Conservation (phyloP, 2,113 vertebrate genomes). For the Gymnorhina tibicen region DNA sequence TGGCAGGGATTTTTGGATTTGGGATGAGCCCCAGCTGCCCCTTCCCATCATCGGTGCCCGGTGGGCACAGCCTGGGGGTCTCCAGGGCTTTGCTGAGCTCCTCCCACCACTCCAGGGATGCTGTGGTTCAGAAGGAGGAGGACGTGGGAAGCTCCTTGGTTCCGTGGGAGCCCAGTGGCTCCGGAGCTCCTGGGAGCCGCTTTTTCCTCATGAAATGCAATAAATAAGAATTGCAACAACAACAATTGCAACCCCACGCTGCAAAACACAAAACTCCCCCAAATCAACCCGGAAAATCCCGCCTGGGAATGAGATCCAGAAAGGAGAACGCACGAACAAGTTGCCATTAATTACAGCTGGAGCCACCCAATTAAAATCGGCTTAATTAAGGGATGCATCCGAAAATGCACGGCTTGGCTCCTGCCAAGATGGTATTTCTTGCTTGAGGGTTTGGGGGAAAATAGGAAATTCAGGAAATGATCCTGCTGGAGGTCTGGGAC, state of each 20-base stretch:
- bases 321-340: neutral
- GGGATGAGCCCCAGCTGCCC: accelerated
- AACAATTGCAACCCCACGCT: accelerated
- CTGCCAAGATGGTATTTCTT: neutral
- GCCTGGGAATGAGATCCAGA: neutral
- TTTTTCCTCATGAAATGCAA: neutral
- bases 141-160: neutral
- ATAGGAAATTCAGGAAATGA: neutral
- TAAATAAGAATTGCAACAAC: neutral
- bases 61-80: neutral
- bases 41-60: neutral
- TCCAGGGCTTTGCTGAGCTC: neutral
- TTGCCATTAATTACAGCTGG: constrained; percentile 32
- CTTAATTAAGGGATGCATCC: neutral
- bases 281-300: neutral
- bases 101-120: accelerated
- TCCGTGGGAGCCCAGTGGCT: neutral
- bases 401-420: neutral
- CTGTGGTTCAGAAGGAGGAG: neutral
- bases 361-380: neutral
- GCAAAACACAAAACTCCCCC: neutral
- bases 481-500: neutral
- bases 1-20: neutral
- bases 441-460: neutral
- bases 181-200: neutral